Conservation (phyloP, 2,797 vertebrate genomes). For the Sebastes cheni region DNA sequence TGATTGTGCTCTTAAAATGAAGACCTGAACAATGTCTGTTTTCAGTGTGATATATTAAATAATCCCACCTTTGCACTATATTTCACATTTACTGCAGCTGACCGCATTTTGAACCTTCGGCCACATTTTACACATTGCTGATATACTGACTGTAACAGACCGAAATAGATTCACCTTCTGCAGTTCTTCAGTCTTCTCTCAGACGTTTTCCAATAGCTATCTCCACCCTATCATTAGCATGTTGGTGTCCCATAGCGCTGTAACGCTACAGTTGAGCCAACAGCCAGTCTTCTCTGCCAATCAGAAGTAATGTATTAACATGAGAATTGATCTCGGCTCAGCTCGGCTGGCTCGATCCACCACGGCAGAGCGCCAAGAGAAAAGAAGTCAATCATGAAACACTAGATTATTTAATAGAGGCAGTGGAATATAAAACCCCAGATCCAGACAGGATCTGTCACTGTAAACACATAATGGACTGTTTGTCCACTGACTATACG, state of each 20-base stretch:
- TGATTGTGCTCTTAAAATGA: conserved; percentile 18
- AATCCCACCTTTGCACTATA: background rate
- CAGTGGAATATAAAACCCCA: conserved; percentile 30
- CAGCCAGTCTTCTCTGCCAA: background rate
- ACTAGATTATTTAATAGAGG: conserved; percentile 21
- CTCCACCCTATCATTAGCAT: background rate
- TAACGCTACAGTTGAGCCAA: background rate
- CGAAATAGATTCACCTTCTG: background rate
- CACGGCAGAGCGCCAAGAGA: background rate
- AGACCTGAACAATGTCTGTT: background rate
- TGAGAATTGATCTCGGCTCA: conserved; percentile 26
- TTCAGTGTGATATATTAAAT: conserved; percentile 2
- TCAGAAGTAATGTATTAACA: conserved; percentile 31
- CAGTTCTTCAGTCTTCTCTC: background rate
- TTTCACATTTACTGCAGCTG: background rate
- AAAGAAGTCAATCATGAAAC: conserved; percentile 28
- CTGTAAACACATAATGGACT: background rate
- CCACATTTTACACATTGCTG: background rate
- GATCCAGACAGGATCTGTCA: conserved; percentile 15
- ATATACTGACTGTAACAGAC: background rate
- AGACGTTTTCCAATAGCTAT: background rate
- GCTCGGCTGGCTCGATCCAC: background rate
- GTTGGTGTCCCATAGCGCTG: background rate
- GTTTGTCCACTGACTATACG: background rate
- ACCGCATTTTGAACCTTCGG: background rate